Evolutionary conservation across 2,888 invertebrate genomes (phyloP), one percentile per base, ranked within the genome.

Genomic region (Psylliodes chrysocephalus): DNA sequence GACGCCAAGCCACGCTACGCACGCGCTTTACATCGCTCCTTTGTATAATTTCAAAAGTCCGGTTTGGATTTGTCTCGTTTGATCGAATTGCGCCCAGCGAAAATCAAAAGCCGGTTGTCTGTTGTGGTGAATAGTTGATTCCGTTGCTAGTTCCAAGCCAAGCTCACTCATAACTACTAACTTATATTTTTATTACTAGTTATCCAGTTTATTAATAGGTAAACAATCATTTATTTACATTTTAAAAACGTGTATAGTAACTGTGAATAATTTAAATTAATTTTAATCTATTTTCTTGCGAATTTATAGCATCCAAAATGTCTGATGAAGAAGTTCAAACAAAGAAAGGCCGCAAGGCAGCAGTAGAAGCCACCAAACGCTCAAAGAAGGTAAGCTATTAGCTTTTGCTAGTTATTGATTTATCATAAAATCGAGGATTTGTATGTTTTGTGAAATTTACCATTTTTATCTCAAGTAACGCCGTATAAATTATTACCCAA

Each of bases 251-350:
- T 12, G 6, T 38, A 12, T 6, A 38, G 40, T n/a, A 14, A 14
- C 2, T 38, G 38, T 6, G 12, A 14, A 38, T 38, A 14, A 14
- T 12, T 47, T 49, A 19, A 19, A 12, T 46, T 46, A 18, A 14
- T 47, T 25, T n/a, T 52, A 35, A 17, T 52, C 7, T 3, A 51
- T 12, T 51, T 14, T 35, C 5, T 53, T 40, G 19, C 19, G 5
- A 5, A 2, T 42, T 55, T 47, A 14, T 25, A 59, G 59, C 1
- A 25, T 17, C n/a, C 40, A 64, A 63, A 56, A 67, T 67, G 67
- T 67, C 67, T 51, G 67, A 67, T 54, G 67, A 67, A 40, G 67
- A 67, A 57, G 67, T 67, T 63, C 62, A 67, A 64, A 64, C 64
- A 12, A 67, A 67, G 44, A 64, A 64, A 44, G 67, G 67, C 8